A percentile compares a stretch with the other conserved stretches of the same genome.
Conservation (phyloP, 1,140 invertebrate species). For the Nasonia giraulti region DNA sequence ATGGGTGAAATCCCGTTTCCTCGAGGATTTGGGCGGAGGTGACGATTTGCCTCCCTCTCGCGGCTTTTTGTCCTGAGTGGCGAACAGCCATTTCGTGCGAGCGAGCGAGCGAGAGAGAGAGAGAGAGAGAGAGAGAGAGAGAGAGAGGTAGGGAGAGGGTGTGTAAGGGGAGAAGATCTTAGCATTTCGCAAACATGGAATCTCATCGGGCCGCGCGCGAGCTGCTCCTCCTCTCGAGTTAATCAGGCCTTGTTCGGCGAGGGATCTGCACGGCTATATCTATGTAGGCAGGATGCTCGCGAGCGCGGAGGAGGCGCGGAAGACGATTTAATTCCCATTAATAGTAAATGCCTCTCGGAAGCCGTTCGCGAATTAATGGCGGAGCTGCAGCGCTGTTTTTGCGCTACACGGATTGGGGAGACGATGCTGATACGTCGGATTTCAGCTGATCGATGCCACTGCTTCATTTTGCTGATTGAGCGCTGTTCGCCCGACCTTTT, state of each 20-base stretch:
- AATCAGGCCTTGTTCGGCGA: constrained; percentile 47
- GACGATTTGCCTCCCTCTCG: constrained; percentile 22
- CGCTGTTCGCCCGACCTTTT: neutral
- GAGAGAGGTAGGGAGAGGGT: neutral
- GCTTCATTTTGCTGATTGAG: too few species aligned
- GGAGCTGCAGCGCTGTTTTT: neutral
- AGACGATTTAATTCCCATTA: constrained; percentile 45
- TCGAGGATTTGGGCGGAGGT: constrained; percentile 21
- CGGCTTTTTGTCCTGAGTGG: constrained; percentile 38
- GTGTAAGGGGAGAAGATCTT: constrained; percentile 24
- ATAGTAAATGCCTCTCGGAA: constrained; percentile 41
- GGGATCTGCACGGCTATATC: constrained; percentile 1
- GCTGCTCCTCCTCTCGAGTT: constrained; percentile 39
- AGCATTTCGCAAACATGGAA: constrained; percentile 48
- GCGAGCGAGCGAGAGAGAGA: too few species aligned
- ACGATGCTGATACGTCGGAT: neutral
- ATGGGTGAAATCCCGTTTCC: neutral
- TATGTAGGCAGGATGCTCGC: neutral
- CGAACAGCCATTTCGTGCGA: constrained; percentile 26
- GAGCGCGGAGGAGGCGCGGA: neutral
- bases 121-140: neutral
- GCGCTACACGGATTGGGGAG: too few species aligned
- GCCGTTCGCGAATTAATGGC: constrained; percentile 44
- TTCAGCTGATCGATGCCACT: neutral
- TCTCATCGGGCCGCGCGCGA: constrained; percentile 16